Conservation (phyloP, 2,888 invertebrate genomes). For the Xestia sexstrigata region DNA sequence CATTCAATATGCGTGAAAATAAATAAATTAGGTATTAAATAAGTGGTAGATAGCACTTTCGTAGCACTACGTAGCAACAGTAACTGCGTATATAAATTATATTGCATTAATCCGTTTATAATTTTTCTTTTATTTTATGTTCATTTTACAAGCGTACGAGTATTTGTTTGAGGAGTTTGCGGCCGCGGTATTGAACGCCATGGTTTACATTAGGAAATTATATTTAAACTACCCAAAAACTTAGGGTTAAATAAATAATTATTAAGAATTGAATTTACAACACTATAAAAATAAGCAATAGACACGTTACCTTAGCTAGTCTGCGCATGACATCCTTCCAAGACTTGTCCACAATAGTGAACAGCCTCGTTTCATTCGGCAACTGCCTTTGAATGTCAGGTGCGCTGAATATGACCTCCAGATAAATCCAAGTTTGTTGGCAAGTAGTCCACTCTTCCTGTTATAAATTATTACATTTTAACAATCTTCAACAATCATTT, state of each 20-base stretch:
- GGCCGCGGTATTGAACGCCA: neutral
- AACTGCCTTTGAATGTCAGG: constrained; percentile 98
- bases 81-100: too few species aligned
- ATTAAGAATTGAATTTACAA: neutral
- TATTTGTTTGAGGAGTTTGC: neutral
- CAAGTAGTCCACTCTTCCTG: constrained; percentile 97
- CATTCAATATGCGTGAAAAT: neutral
- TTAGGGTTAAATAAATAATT: neutral
- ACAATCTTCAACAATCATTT: constrained; percentile 19
- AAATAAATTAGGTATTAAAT: neutral
- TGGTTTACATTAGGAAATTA: neutral
- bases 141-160: neutral
- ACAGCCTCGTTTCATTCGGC: constrained; percentile 97
- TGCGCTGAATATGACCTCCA: constrained; percentile 98
- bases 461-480: neutral
- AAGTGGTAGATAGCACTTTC: neutral
- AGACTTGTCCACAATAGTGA: constrained; percentile 96
- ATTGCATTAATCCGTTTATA: neutral
- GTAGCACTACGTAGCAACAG: too few species aligned
- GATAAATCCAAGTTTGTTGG: constrained; percentile 98
- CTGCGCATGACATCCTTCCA: constrained; percentile 97
- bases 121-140: neutral
- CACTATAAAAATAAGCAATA: neutral
- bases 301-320: constrained; percentile 92
- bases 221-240: neutral